A percentile compares a stretch with the other conserved stretches of the same genome.
Evolutionary conservation across 2,113 vertebrate species (phyloP).

Genomic region (Turnix velox): DNA sequence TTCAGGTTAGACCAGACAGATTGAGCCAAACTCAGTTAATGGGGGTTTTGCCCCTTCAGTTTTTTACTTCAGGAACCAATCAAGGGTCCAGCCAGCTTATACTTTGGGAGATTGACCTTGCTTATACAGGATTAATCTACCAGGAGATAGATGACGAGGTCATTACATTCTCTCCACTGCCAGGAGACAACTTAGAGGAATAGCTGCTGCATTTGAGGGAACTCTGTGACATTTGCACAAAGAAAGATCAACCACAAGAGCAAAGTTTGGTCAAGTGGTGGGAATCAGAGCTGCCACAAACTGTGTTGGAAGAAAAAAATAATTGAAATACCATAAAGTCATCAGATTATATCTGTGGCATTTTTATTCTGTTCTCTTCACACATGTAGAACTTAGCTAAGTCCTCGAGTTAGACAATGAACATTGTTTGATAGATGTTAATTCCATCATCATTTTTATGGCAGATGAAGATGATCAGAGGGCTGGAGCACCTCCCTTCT

Average conservation of each 20-base stretch:
- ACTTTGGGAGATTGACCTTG: conserved; percentile 65
- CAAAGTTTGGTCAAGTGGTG: conserved; percentile 1
- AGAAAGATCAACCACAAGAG: neutral
- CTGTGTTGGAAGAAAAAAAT: neutral
- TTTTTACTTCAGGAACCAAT: neutral
- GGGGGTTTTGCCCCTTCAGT: neutral
- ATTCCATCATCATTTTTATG: neutral
- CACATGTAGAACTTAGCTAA: neutral
- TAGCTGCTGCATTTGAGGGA: conserved; percentile 76
- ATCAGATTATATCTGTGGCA: neutral
- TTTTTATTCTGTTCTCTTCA: neutral
- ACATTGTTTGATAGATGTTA: neutral
- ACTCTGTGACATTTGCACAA: conserved; percentile 64
- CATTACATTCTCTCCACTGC: conserved; percentile 76
- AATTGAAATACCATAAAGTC: too few species aligned
- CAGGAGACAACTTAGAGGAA: conserved; percentile 81
- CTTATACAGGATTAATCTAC: conserved; percentile 66
- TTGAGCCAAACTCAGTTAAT: neutral
- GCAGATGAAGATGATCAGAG: too few species aligned
- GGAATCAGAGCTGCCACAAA: neutral
- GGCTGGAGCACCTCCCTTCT: too few species aligned
- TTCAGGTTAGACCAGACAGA: neutral
- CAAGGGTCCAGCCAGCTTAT: neutral
- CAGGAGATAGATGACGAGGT: conserved; percentile 51
- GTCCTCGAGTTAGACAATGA: neutral